Base-by-base conservation (phyloP, 1,140 invertebrate genomes). In the Galleria mellonella region DNA sequence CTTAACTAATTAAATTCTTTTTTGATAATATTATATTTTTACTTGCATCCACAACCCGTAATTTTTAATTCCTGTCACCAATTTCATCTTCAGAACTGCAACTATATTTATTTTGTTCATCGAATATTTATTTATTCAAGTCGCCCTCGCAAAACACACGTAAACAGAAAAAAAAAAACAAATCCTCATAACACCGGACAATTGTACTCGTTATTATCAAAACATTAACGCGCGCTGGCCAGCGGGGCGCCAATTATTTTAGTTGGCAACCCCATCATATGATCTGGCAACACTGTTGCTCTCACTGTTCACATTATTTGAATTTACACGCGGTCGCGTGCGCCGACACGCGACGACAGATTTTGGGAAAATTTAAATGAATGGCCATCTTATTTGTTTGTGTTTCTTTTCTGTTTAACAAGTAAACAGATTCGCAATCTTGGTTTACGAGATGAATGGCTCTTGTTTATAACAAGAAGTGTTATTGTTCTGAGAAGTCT, bases 181-280 rank as follows among this genome's bases (percentile, higher is more conserved):
- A 57, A 51, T 68, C 63, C 67, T 62, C 69, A 23, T 6, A 23
- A 23, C 17, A 23, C 32, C 31, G 58, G 61, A 72, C 64, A 71
- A 67, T 59, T 54, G 51, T 6, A 63, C 67, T 70, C 70, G 61
- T 81, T 69, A 81, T 83, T 83, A 83, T 72, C 57, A 76, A 77
- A 83, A 81, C 69, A 83, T 73, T 76, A 75, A 55, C 68, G 68
- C 62, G 61, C 60, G 68, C 17, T 23, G 47, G 65, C 44, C 76
- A 56, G 72, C 79, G 72, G 79, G 79, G 71, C 57, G 76, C 79
- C 79, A 83, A 83, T 83, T 83, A 83, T 75, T 23, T 23, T 23
- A 23, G 49, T 59, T 73, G 47, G 71, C 70, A 77, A 72, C 73
- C 73, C 73, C 62, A 76, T 75, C 72, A 53, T 43, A 57, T 23